These are phyloP conservation scores for Muschampia plurimacula DNA, from an alignment of 2,888 invertebrate genomes.

Conservation along the genomic window DNA sequence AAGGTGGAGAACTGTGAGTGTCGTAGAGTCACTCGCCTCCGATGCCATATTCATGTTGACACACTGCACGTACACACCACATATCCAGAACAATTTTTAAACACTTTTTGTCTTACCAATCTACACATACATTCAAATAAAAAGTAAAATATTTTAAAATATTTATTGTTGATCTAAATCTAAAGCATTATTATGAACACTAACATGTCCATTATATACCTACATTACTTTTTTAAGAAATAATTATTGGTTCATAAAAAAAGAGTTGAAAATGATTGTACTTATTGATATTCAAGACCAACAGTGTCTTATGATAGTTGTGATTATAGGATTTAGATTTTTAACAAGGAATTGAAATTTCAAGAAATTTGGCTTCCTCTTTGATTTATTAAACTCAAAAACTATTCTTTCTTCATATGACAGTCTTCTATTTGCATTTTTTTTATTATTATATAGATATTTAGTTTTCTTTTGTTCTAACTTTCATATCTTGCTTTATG, in stretches of 20 bases:
- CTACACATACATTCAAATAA: not conserved
- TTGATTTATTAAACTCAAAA: not conserved
- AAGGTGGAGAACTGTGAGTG: constrained; percentile 87
- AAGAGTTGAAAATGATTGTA: not conserved
- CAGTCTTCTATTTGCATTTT: constrained; percentile 32
- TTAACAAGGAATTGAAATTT: not conserved
- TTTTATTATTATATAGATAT: constrained; percentile 27
- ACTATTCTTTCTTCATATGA: constrained; percentile 34
- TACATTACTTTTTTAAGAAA: not conserved
- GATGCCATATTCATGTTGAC: constrained; percentile 79
- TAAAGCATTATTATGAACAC: too few species aligned
- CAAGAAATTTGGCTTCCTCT: not conserved
- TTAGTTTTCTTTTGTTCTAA: constrained; percentile 23
- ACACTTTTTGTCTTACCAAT: constrained; percentile 12
- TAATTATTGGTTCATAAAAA: not conserved
- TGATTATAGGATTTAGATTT: too few species aligned
- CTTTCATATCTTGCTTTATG: constrained; percentile 26
- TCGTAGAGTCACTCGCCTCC: constrained; percentile 80
- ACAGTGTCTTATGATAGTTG: too few species aligned
- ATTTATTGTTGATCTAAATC: not conserved
- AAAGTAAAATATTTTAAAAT: not conserved
- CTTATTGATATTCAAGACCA: not conserved
- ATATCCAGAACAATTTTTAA: constrained; percentile 69
- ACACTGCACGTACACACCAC: constrained; percentile 74
- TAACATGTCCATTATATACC: not conserved